phyloP scores from a whole-genome alignment of 2,797 vertebrate genomes.

The Acanthiza pusilla region DNA sequence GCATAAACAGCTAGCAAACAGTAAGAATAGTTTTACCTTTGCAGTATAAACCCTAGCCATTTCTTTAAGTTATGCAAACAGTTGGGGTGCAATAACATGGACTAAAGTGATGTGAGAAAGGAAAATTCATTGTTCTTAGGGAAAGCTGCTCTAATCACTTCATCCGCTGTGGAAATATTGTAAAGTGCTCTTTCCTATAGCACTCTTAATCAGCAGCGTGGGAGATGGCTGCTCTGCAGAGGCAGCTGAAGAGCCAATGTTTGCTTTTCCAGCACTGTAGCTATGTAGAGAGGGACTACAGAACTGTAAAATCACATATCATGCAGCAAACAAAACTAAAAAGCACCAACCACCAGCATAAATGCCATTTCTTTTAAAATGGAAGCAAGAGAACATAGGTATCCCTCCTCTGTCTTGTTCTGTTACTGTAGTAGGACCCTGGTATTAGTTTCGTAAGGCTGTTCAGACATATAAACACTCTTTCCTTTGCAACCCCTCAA shows the following conservation, averaged over 20 bases:
- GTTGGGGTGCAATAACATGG: background rate
- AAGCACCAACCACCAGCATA: background rate
- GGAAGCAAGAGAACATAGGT: background rate
- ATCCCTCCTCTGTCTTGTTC: background rate
- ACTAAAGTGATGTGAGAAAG: background rate
- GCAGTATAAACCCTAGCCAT: background rate
- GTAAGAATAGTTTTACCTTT: background rate
- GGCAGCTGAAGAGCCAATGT: background rate
- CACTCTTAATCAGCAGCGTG: background rate
- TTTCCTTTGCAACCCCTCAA: background rate
- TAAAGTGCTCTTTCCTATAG: background rate
- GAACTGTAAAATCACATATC: background rate
- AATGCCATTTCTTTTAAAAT: background rate
- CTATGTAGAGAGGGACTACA: background rate
- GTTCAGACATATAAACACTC: background rate
- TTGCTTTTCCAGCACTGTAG: background rate
- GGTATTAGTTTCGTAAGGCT: background rate
- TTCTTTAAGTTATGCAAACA: background rate
- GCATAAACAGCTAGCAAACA: background rate
- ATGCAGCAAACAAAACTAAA: background rate
- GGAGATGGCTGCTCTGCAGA: background rate
- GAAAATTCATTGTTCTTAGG: background rate
- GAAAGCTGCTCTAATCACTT: background rate
- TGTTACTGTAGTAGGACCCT: background rate
- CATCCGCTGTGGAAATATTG: background rate